A percentile compares a stretch with the other conserved stretches of the same genome.
Evolutionary conservation across 2,113 vertebrate species (phyloP).

Genomic region (Bubalus kerabau): DNA sequence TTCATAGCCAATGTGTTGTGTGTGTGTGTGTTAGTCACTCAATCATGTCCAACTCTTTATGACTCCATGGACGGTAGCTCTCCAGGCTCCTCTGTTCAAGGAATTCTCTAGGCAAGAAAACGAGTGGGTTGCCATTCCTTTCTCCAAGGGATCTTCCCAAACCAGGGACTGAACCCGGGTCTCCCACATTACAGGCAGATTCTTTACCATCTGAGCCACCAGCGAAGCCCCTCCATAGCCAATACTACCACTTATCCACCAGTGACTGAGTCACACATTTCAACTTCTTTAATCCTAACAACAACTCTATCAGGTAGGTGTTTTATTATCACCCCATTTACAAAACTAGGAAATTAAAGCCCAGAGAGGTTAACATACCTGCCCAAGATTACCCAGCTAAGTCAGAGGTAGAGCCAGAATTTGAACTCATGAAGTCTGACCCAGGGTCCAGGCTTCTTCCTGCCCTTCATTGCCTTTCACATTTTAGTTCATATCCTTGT

Average conservation of each 20-base stretch:
- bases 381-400: neutral
- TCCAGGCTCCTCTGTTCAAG: neutral
- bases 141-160: neutral
- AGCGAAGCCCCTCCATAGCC: neutral
- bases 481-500: neutral
- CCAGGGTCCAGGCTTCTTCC: neutral
- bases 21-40: neutral
- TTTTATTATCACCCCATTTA: neutral
- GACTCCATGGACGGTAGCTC: neutral
- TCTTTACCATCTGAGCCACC: neutral
- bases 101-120: neutral
- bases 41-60: neutral
- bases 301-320: neutral
- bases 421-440: neutral
- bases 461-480: neutral
- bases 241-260: neutral
- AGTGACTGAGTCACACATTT: neutral
- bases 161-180: neutral
- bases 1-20: neutral
- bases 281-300: neutral
- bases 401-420: neutral
- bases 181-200: neutral
- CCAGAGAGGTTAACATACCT: neutral
- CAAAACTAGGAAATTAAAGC: neutral
- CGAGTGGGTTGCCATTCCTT: neutral